These are phyloP conservation scores for Ctenomys sociabilis DNA, from an alignment of 2,113 vertebrate genomes.

Conservation along the genomic window DNA sequence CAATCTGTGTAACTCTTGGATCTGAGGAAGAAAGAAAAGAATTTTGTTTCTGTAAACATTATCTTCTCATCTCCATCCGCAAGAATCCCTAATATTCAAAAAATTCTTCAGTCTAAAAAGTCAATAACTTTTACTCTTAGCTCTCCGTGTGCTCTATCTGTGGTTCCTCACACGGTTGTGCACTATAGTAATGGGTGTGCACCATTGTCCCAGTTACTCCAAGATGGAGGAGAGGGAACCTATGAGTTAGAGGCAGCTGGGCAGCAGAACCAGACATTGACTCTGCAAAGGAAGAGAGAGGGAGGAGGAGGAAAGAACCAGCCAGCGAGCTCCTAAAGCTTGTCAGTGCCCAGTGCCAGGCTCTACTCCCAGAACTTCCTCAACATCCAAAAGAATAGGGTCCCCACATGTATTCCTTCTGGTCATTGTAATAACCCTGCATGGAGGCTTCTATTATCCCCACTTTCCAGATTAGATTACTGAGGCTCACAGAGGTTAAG, in stretches of 20 bases:
- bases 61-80: background rate
- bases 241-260: background rate
- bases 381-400: background rate
- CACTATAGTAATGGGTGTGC: background rate
- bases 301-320: background rate
- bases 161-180: background rate
- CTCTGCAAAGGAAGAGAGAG: background rate
- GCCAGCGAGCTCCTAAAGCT: background rate
- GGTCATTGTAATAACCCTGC: background rate
- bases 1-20: background rate
- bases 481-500: background rate
- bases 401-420: background rate
- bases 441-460: background rate
- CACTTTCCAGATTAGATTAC: conserved; percentile 24
- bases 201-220: background rate
- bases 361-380: background rate
- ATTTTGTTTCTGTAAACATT: conserved; percentile 40
- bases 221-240: background rate
- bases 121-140: background rate
- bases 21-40: background rate
- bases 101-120: conserved; percentile 2
- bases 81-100: conserved; percentile 33
- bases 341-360: background rate
- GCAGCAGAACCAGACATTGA: background rate
- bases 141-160: background rate